phyloP scores from a whole-genome alignment of 2,797 vertebrate species.

The Carduelis carduelis region DNA sequence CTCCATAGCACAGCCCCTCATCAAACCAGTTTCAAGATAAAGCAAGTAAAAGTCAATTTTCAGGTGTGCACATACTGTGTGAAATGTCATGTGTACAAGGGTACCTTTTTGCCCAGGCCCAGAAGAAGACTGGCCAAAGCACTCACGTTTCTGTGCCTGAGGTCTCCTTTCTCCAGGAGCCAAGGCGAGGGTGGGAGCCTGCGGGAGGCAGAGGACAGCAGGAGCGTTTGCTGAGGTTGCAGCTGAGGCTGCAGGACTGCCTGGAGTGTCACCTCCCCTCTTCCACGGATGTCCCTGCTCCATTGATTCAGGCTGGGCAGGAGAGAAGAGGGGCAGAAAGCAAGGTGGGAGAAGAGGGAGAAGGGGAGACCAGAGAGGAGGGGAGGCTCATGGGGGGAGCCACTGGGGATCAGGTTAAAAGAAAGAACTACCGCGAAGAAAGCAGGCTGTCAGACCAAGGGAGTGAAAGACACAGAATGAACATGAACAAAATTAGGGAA shows the following conservation, averaged over 20 bases:
- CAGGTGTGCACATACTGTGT: neutral
- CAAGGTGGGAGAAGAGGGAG: neutral
- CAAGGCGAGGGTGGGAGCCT: neutral
- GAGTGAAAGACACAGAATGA: neutral
- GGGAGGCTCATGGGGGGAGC: fast-evolving
- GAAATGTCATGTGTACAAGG: neutral
- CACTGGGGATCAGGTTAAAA: neutral
- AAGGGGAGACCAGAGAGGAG: neutral
- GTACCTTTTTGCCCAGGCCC: fast-evolving
- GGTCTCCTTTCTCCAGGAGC: fast-evolving
- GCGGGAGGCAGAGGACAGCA: fast-evolving
- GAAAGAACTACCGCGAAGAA: neutral
- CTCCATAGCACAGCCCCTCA: fast-evolving
- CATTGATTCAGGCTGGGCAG: neutral
- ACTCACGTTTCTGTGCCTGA: neutral
- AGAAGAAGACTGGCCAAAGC: neutral
- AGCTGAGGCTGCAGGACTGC: neutral
- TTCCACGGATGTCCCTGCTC: fast-evolving
- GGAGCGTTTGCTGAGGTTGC: neutral
- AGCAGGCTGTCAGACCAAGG: neutral
- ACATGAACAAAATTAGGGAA: neutral
- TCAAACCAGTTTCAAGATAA: neutral
- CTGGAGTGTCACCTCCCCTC: neutral
- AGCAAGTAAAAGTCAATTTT: neutral
- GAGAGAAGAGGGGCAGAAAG: neutral